Base-by-base conservation (phyloP, 2,888 invertebrate genomes). In the Phragmatobia fuliginosa region DNA sequence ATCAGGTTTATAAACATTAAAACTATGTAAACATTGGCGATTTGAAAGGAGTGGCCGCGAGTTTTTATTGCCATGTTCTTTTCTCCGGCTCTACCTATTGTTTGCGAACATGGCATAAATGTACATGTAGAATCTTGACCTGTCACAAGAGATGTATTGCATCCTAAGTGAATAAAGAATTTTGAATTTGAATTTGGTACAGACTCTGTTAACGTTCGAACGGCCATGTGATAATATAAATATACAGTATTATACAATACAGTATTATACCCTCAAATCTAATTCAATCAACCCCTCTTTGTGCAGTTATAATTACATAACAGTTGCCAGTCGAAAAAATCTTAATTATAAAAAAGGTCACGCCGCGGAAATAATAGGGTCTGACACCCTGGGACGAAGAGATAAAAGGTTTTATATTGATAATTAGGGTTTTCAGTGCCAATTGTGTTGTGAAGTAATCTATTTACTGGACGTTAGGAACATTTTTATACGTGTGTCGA, bases 381-480 rank as follows among this genome's bases (percentile, higher is more conserved):
- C 16, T 56, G 56, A 56, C 56, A 56, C 6, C 25, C 56, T 60
- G 64, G 74, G 32, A 56, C 61, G 59, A 61, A 56, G 52, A 25
- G 49, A 56, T 65, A 36, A 41, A 64, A 64, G 32, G 38, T 25
- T 66, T 33, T 41, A 49, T 49, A 49, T 59, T 33, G 16, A 56
- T 28, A 56, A 28, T 56, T 56, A 28, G 56, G 56, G 28, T 11
- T 28, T 56, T 56, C 56, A 56, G 56, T 28, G 16, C 28, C 56
- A 28, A 56, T 56, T 56, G 7, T 56, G 56, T 56, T 52, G 28
- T 56, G 28, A 25, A 25, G 36, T n/a, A 16, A 16, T 31, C 28
- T 28, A 62, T 58, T 56, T 56, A 31, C 38, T 52, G 62, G 16
- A 25, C 56, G 28, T 56, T 56, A 28, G 6, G 56, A 16, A 28